These are phyloP conservation scores for Anolis sagrei DNA, from an alignment of 2,113 vertebrate species.

Conservation along the genomic window DNA sequence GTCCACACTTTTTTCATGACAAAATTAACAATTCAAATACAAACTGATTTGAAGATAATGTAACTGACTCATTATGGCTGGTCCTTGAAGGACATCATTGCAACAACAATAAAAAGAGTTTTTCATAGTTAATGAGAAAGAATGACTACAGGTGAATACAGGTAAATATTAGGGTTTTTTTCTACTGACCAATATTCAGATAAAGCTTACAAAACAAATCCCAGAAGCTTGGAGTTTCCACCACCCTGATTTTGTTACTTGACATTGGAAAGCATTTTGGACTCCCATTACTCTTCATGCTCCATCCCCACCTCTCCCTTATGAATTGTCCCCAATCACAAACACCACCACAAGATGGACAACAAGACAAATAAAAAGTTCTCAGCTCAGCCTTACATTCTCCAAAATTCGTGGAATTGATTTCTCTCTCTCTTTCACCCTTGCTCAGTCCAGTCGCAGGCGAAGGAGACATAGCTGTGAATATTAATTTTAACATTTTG, in stretches of 20 bases:
- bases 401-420: conserved; percentile 84
- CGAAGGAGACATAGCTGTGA: conserved; percentile 85
- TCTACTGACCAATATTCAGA: accelerated
- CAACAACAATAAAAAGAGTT: conserved; percentile 69
- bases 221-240: neutral
- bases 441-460: conserved; percentile 85
- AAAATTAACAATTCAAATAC: neutral
- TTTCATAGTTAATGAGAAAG: conserved; percentile 23
- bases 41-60: neutral
- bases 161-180: conserved; percentile 1
- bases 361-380: conserved; percentile 57
- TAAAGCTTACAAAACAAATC: neutral
- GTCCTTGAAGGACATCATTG: conserved; percentile 2
- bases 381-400: conserved; percentile 80
- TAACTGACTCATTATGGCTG: neutral
- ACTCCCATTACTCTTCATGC: neutral
- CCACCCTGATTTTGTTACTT: neutral
- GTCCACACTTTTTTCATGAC: neutral
- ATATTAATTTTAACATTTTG: conserved; percentile 84
- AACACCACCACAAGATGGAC: conserved; percentile 74
- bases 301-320: conserved; percentile 35
- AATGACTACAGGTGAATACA: conserved; percentile 32
- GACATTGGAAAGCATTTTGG: conserved; percentile 32
- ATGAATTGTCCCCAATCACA: conserved; percentile 50
- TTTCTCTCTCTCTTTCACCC: conserved; percentile 84